Conservation (phyloP, 30 jellyfish, hydroid and myxozoan species). For the Haliclystus octoradiatus region DNA sequence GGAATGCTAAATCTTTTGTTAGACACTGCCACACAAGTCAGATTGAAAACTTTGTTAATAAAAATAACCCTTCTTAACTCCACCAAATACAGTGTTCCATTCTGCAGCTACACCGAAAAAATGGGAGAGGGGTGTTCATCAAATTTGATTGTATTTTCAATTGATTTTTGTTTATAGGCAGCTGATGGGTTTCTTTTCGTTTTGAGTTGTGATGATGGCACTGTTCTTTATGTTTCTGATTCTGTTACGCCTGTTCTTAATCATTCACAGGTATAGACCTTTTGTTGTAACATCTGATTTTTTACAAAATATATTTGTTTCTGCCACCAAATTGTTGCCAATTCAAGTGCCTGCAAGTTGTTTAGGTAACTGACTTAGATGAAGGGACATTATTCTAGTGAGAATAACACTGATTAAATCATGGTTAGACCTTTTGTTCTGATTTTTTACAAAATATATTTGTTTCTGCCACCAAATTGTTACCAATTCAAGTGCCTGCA, state of each 20-base stretch:
- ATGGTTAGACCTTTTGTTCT: too few relatives aligned
- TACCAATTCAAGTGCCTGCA: too few relatives aligned
- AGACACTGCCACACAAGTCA: too few relatives aligned
- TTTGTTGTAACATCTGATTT: neutral
- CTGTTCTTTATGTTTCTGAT: slow-evolving; percentile 79
- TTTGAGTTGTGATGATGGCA: slow-evolving; percentile 63
- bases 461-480: neutral
- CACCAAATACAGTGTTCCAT: too few relatives aligned
- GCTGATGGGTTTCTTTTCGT: slow-evolving; percentile 97
- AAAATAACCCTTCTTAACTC: too few relatives aligned
- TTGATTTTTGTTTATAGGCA: slow-evolving; percentile 44
- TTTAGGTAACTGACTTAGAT: too few relatives aligned
- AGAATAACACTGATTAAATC: too few relatives aligned
- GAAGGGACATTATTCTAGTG: too few relatives aligned
- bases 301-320: neutral
- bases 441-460: neutral
- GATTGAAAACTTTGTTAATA: neutral
- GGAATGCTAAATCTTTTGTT: too few relatives aligned
- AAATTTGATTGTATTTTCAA: neutral
- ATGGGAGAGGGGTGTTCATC: too few relatives aligned
- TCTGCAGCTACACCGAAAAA: too few relatives aligned
- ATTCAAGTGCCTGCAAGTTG: too few relatives aligned
- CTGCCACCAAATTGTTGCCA: neutral
- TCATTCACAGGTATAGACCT: slow-evolving; percentile 56
- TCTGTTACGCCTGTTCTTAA: slow-evolving; percentile 87